A percentile compares a stretch with the other conserved stretches of the same genome.
Conservation (phyloP, 2,797 vertebrate species). For the Falco columbarius region DNA sequence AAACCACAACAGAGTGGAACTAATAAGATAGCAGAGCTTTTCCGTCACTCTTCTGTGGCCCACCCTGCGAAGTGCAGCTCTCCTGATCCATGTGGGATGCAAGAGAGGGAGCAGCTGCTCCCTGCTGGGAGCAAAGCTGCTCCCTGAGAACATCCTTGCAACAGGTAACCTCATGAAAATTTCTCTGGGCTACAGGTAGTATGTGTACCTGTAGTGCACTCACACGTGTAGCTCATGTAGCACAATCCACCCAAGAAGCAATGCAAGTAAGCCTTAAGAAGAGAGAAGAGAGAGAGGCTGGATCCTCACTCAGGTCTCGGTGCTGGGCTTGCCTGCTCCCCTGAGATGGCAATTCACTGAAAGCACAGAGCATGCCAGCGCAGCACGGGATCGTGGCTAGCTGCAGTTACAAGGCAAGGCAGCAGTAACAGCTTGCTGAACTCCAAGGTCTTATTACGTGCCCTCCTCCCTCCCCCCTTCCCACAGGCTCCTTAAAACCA, state of each 20-base stretch:
- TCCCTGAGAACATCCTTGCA: background rate
- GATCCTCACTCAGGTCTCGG: background rate
- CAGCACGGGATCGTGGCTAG: background rate
- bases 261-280: background rate
- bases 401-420: background rate
- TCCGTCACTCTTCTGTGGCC: background rate
- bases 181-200: background rate
- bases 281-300: background rate
- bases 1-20: background rate
- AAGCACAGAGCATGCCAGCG: background rate
- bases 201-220: background rate
- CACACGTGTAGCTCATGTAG: fast-evolving
- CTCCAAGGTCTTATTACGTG: background rate
- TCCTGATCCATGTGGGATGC: fast-evolving
- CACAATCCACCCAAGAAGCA: background rate
- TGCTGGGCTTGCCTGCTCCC: background rate
- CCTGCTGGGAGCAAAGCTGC: background rate
- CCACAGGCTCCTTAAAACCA: background rate
- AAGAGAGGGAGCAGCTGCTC: background rate
- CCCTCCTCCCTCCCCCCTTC: background rate
- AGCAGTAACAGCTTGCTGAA: background rate
- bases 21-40: background rate
- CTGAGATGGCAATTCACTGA: background rate
- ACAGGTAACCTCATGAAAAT: background rate
- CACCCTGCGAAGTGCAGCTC: background rate